These are phyloP conservation scores for Leucosticte australis DNA, from an alignment of 2,113 vertebrate species.

Conservation along the genomic window DNA sequence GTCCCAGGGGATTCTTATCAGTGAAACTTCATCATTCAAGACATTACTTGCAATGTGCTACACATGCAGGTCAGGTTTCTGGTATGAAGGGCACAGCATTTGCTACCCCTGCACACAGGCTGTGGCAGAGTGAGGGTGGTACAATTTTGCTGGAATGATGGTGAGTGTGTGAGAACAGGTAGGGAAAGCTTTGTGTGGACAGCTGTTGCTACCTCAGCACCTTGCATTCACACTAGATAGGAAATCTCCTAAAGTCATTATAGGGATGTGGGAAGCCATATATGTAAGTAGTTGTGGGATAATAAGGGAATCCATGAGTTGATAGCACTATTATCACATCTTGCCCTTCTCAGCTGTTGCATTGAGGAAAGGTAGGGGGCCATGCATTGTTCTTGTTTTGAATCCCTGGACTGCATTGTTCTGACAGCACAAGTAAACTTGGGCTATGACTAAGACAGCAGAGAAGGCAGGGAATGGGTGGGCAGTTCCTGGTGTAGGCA, in stretches of 20 bases:
- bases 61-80: background rate
- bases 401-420: background rate
- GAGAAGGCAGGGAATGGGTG: background rate
- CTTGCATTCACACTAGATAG: background rate
- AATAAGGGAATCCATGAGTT: background rate
- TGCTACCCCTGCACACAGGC: background rate
- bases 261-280: background rate
- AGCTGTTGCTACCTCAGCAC: background rate
- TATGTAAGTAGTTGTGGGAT: background rate
- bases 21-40: background rate
- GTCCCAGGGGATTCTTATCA: rapidly evolving
- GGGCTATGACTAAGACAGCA: background rate
- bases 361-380: background rate
- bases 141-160: background rate
- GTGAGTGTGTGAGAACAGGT: background rate
- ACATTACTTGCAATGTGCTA: background rate
- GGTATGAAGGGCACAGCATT: background rate
- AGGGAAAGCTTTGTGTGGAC: background rate
- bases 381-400: background rate
- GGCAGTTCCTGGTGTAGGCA: background rate
- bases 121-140: background rate
- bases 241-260: background rate
- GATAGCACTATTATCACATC: background rate
- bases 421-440: background rate
- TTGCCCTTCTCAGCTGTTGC: background rate